Evolutionary conservation across 2,797 vertebrate species (phyloP).

Genomic region (Toxotes lorentzi): DNA sequence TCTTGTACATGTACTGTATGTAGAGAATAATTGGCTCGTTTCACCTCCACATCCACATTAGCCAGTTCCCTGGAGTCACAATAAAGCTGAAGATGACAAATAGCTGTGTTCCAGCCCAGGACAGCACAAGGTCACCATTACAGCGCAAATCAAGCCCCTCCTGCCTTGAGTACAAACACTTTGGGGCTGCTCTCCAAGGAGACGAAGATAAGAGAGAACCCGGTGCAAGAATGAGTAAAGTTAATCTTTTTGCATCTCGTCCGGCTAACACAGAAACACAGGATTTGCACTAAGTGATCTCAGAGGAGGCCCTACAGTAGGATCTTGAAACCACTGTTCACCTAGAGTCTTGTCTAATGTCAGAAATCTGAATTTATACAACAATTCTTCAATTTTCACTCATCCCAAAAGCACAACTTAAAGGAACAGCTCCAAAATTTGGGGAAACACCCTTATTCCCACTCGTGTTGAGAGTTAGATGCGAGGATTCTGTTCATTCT

Average conservation of each 20-base stretch:
- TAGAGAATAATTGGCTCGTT: conserved; percentile 45
- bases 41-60: conserved; percentile 61
- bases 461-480: not conserved
- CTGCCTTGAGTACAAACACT: conserved; percentile 64
- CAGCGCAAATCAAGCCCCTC: conserved; percentile 60
- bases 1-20: conserved; percentile 28
- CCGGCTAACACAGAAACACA: conserved; percentile 41
- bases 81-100: conserved; percentile 72
- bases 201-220: conserved; percentile 47
- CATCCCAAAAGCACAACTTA: not conserved
- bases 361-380: conserved; percentile 1
- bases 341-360: not conserved
- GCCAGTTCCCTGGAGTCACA: conserved; percentile 59
- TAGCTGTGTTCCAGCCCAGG: conserved; percentile 52
- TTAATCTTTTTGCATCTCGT: conserved; percentile 55
- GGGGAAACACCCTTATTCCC: not conserved
- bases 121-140: conserved; percentile 70
- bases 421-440: not conserved
- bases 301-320: conserved; percentile 25
- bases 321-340: conserved; percentile 18
- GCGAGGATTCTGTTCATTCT: not conserved
- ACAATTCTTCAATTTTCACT: not conserved
- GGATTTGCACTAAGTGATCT: conserved; percentile 56
- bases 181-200: conserved; percentile 54
- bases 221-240: conserved; percentile 32